A percentile compares a stretch with the other conserved stretches of the same genome.
phyloP scores from a whole-genome alignment of 1,140 invertebrate genomes.

The Physella acuta region DNA sequence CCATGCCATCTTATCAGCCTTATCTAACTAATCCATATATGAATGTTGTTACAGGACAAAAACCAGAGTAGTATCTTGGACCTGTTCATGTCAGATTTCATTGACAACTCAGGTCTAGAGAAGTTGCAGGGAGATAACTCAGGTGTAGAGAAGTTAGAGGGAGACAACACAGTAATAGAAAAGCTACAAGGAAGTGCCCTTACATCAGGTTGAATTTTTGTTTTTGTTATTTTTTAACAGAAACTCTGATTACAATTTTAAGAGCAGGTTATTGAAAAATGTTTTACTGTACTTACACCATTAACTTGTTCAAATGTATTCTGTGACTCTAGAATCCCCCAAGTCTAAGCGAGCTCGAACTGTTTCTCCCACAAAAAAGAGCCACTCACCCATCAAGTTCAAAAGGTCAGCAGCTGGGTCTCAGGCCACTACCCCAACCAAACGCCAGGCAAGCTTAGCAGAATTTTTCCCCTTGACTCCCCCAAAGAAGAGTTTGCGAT shows the following conservation, averaged over 20 bases:
- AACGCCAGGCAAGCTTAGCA: constrained; percentile 1
- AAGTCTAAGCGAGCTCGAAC: neutral
- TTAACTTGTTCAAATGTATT: neutral
- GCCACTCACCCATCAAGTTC: neutral
- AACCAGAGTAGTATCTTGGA: neutral
- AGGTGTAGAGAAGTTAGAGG: neutral
- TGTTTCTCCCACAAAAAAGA: constrained; percentile 1
- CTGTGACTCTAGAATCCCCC: neutral
- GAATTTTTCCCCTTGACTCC: neutral
- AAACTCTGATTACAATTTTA: neutral
- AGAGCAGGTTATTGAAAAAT: neutral
- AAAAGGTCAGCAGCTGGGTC: neutral
- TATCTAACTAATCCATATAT: neutral
- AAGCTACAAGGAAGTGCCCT: neutral
- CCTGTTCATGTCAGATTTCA: constrained; percentile 6
- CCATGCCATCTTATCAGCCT: neutral
- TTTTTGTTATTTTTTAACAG: neutral
- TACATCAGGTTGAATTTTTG: neutral
- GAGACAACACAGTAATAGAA: neutral
- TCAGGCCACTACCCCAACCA: neutral
- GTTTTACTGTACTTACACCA: neutral
- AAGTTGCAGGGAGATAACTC: neutral
- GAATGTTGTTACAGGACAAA: neutral
- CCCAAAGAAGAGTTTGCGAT: neutral
- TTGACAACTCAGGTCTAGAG: neutral